Evolutionary conservation across 2,888 invertebrate genomes (phyloP).

Genomic region (Antheraea yamamai): DNA sequence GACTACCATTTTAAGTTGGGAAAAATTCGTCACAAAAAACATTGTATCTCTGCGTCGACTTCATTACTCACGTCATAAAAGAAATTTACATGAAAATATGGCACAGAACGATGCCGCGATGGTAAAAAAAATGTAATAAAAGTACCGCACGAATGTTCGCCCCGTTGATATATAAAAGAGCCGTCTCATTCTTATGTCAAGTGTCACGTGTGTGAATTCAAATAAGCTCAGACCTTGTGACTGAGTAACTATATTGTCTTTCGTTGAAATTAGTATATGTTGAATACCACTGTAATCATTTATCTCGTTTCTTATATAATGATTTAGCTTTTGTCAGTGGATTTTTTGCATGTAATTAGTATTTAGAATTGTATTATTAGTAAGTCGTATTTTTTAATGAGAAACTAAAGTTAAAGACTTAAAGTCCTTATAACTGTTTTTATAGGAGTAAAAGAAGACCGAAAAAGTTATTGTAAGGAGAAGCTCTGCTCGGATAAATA

Average conservation of each 20-base stretch:
- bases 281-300: too few relatives aligned
- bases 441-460: too few relatives aligned
- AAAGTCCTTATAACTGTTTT: too few relatives aligned
- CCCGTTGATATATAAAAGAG: conserved; percentile 8
- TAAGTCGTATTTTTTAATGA: too few relatives aligned
- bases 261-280: neutral
- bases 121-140: conserved; percentile 18
- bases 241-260: neutral
- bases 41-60: conserved; percentile 4
- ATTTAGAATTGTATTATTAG: neutral
- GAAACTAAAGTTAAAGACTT: too few relatives aligned
- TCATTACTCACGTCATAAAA: conserved; percentile 10
- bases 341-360: neutral
- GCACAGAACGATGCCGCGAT: neutral
- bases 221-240: neutral
- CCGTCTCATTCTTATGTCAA: conserved; percentile 6
- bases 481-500: too few relatives aligned
- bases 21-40: neutral
- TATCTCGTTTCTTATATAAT: too few relatives aligned
- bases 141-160: conserved; percentile 15
- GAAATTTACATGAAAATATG: conserved; percentile 12
- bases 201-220: neutral
- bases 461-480: too few relatives aligned
- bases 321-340: neutral
- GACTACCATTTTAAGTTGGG: neutral